These are phyloP conservation scores for Nyctibius bracteatus DNA, from an alignment of 2,113 vertebrate species.

Conservation along the genomic window DNA sequence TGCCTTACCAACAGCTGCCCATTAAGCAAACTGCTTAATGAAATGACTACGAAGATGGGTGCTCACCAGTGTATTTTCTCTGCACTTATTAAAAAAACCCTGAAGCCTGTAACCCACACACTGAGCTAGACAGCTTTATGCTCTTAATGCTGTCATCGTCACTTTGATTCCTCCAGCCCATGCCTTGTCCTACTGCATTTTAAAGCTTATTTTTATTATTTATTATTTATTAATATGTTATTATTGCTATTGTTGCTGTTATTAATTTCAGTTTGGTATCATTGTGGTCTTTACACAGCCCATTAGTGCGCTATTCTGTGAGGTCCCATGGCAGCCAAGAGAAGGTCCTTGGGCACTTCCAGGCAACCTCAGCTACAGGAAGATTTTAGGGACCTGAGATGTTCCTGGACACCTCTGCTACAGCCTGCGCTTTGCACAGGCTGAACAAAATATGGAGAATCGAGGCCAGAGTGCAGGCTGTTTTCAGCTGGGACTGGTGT, in stretches of 20 bases:
- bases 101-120: neutral
- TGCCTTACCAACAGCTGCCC: neutral
- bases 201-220: neutral
- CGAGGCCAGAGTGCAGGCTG: neutral
- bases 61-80: neutral
- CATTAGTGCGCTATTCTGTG: neutral
- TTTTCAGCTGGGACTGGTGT: neutral
- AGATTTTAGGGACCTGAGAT: neutral
- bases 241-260: neutral
- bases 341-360: neutral
- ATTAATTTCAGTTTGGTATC: neutral
- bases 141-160: neutral
- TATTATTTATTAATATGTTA: neutral
- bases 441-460: neutral
- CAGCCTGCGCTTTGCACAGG: neutral
- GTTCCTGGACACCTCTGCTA: neutral
- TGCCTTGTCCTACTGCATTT: neutral
- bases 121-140: neutral
- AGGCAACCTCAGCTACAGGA: neutral
- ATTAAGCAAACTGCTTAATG: constrained; percentile 18
- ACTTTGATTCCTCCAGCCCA: neutral
- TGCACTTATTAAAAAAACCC: neutral
- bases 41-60: neutral
- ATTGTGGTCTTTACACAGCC: neutral
- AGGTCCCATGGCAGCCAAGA: neutral